These are phyloP conservation scores for Megatriorchis doriae DNA, from an alignment of 2,113 vertebrate species.

Conservation along the genomic window DNA sequence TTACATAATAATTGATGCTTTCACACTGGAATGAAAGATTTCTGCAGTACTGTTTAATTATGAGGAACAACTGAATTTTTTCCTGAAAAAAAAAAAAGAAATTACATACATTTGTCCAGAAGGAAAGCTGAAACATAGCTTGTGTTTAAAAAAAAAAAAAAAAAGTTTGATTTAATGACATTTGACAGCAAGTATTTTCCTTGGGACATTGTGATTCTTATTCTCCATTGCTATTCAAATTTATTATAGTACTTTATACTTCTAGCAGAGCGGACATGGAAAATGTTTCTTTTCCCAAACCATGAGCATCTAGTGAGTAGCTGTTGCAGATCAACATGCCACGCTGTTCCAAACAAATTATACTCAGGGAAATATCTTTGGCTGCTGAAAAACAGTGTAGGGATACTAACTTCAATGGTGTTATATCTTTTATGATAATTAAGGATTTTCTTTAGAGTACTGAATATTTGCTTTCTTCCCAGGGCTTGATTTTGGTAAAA, in stretches of 20 bases:
- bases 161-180: not conserved
- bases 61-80: not conserved
- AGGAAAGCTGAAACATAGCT: not conserved
- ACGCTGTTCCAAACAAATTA: not conserved
- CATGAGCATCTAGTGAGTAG: not conserved
- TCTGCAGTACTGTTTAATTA: conserved; percentile 10
- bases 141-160: not conserved
- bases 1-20: conserved; percentile 30
- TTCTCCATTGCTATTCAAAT: not conserved
- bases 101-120: not conserved
- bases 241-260: not conserved
- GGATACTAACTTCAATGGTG: not conserved
- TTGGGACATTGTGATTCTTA: not conserved
- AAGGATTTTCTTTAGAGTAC: not conserved
- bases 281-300: not conserved
- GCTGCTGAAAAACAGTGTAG: not conserved
- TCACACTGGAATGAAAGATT: not conserved
- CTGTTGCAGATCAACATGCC: not conserved
- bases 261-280: not conserved
- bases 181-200: not conserved
- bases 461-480: not conserved
- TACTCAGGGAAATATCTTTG: not conserved
- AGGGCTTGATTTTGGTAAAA: not conserved
- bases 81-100: not conserved
- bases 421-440: not conserved